Base-by-base conservation (phyloP, 2,113 vertebrate genomes). In the Hymenochirus boettgeri region DNA sequence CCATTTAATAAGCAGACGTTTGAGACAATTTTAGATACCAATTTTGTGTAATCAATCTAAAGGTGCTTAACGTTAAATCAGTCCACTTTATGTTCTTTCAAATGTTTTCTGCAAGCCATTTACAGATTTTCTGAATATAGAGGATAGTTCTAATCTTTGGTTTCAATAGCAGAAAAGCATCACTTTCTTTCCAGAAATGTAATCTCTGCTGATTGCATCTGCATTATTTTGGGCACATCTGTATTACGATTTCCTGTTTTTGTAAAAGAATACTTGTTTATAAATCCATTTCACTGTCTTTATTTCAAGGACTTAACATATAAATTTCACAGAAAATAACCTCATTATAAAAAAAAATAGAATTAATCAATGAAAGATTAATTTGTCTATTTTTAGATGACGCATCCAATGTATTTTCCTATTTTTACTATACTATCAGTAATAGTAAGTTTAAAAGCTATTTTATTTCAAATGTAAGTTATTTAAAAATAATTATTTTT, bases 191-290 rank as follows among this genome's bases (percentile, higher is more conserved):
- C 47, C 65, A 45, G 57, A 60, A 69, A 59, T 53, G 65, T 60
- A 69, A 69, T 69, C 65, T 69, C 65, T 18, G 19, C 56, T 60
- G 65, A 59, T 59, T 69, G 47, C 65, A 69, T 69, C 65, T 53
- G 53, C 56, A 69, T 69, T 59, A 69, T 60, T 59, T 60, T 53
- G 12, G 53, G 48, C 65, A 60, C 65, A 69, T 69, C 65, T 69
- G 56, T 69, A 69, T 69, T 69, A 45, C 56, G 45, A 69, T 69
- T 29, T 69, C 5, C 65, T 19, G 24, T 39, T 60, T 69, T 60
- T 60, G 52, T 24, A 51, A 47, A 51, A 50, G 47, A 67, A 42
- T 45, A 39, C 55, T 66, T 66, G 39, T 56, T 66, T 66, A 66
- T 59, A 66, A 66, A 59, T 12, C 64, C 64, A 58, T 66, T 66